A percentile compares a stretch with the other conserved stretches of the same genome.
These are phyloP conservation scores for zebrafish (Danio rerio) DNA, from an alignment of 2,113 vertebrate genomes.

Conservation along the genomic window GRCz12tu NC_133187.1:36929001-36929500, in stretches of 20 bases:
- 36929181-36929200: slow-evolving; percentile 67
- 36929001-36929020: slow-evolving; percentile 91
- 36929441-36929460: slow-evolving; percentile 95
- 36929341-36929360: slow-evolving; percentile 99
- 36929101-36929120: slow-evolving; percentile 74
- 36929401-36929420: slow-evolving; percentile 72
- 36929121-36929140: slow-evolving; percentile 89
- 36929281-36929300: slow-evolving; percentile 90
- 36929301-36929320: slow-evolving; percentile 98
- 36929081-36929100: slow-evolving; percentile 62
- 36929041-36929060: slow-evolving; percentile 93
- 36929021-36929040: slow-evolving; percentile 84
- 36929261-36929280: slow-evolving; percentile 82
- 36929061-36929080: slow-evolving; percentile 69
- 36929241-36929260: slow-evolving; percentile 78
- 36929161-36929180: slow-evolving; percentile 73
- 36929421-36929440: slow-evolving; percentile 81
- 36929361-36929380: slow-evolving; percentile 87
- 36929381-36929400: slow-evolving; percentile 78
- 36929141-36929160: slow-evolving; percentile 83
- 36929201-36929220: slow-evolving; percentile 86
- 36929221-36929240: slow-evolving; percentile 82
- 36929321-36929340: slow-evolving; percentile 99
- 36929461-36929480: slow-evolving; percentile 99
- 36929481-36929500: slow-evolving; percentile 99